Evolutionary conservation across 2,888 invertebrate species (phyloP), one percentile per base, ranked within the genome.

Genomic region (Heliconius erato): DNA sequence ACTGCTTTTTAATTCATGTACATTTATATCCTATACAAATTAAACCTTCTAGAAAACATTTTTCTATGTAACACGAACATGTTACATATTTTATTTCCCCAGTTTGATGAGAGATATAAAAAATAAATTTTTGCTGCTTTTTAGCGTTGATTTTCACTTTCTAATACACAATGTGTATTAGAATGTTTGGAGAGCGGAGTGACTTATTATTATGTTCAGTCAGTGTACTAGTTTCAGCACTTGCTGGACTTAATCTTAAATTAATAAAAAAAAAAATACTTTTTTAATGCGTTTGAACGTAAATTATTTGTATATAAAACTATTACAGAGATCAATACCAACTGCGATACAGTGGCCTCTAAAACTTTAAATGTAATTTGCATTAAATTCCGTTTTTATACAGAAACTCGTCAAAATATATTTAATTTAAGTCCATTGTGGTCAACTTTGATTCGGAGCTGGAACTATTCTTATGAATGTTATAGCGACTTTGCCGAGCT

Each of bases 341-440:
- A 12, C 12, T 12, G 12, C 2, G 26, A 0, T 1, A 67, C 16
- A 28, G 28, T 16, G n/a, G 1, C n/a, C 1, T 67, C 7, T 32
- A 6, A 16, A 28, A 2, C 6, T 6, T 67, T 5, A 28, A 67
- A 67, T 67, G 19, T 67, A n/a, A 71, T n/a, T 71, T 44, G 23
- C 14, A 71, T 40, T 16, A 44, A 40, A 71, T 44, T 28, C 72
- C 35, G 26, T 54, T 67, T 63, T 74, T 65, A 28, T 74, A 65
- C 49, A 40, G 26, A 79, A 72, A 82, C 23, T 74, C 49, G 35
- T 79, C 74, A 79, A 67, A 74, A 35, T 35, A 35, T 76, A 54
- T 63, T 83, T 82, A 69, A 81, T 76, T 81, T 83, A 76, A 81
- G 74, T 35, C 59, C 44, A 79, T 82, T 82, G 79, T 82, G 79